Evolutionary conservation across 53 echinoderm and acorn worm genomes (phyloP), one percentile per base, ranked within the genome.

Genomic region (Apostichopus leukothele): DNA sequence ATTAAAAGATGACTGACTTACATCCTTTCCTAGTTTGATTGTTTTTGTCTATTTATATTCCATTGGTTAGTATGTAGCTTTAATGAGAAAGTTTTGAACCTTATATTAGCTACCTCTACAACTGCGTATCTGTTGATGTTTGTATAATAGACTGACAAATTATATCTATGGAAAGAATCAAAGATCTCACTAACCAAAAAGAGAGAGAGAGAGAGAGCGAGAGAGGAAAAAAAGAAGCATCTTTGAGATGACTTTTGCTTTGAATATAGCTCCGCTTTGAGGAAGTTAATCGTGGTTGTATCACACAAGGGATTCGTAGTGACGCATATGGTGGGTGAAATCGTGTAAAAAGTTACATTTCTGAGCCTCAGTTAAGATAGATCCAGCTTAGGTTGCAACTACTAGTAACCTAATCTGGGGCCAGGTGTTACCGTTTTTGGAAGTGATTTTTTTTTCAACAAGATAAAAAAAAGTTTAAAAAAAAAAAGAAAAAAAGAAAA

Each of bases 251-350:
- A 71, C 71, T 71, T 71, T 71, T n/a, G 13, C 18, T 71, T 71
- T 71, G 14, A 71, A 71, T 16, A 16, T 39, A 39, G 71, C n/a
- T 18, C 71, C 71, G 5, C 18, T 71, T 71, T 1, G 16, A 71
- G 71, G 18, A 71, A 71, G 71, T 71, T 16, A 6, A 71, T 71
- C 71, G 71, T 71, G 14, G n/a, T 21, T 16, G 71, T 71, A 19
- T 71, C 71, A 71, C 71, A 71, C 71, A 71, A n/a, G 71, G 71
- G 71, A 71, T 19, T 19, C 6, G 20, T 71, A 71, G 71, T 71
- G 71, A 71, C 71, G 71, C 71, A 71, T 71, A 18, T 71, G 20
- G 18, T 2, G 71, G 18, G 16, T 14, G 14, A 71, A 71, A 71
- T 71, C 71, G 71, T 71, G 71, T 71, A 71, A 19, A 71, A 16